phyloP scores from a whole-genome alignment of 1,140 invertebrate species.

The Anadara kagoshimensis region DNA sequence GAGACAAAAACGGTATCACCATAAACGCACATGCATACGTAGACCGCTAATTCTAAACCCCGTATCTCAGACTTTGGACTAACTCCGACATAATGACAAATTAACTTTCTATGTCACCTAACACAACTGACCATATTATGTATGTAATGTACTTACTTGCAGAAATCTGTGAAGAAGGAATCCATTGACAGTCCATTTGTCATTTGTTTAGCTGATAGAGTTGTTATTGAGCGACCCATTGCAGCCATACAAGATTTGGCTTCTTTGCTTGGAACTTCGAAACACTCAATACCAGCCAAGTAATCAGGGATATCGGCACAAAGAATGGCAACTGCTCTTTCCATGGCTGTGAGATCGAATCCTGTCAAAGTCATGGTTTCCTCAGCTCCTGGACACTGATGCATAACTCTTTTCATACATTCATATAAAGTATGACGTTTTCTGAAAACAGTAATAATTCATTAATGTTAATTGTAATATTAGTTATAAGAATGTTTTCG shows the following conservation, averaged over 20 bases:
- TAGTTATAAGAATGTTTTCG: no score
- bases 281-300: slow-evolving; percentile 35
- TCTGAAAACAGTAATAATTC: slow-evolving; percentile 7
- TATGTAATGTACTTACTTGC: slow-evolving; percentile 37
- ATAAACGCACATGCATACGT: no score
- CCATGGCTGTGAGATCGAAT: slow-evolving; percentile 43
- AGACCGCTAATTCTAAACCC: no score
- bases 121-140: neutral
- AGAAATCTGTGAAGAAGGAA: slow-evolving; percentile 40
- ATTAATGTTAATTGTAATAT: no score
- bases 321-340: slow-evolving; percentile 32
- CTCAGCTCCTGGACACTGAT: slow-evolving; percentile 41
- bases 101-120: no score
- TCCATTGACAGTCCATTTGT: slow-evolving; percentile 34
- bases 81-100: no score
- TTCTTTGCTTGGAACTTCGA: slow-evolving; percentile 26
- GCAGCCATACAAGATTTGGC: slow-evolving; percentile 21
- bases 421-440: slow-evolving; percentile 26
- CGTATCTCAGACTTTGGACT: no score
- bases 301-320: slow-evolving; percentile 38
- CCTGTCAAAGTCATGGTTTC: slow-evolving; percentile 41
- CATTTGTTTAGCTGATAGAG: slow-evolving; percentile 36
- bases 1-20: neutral
- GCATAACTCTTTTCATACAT: slow-evolving; percentile 42
- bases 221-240: slow-evolving; percentile 34